Evolutionary conservation across 2,113 vertebrate species (phyloP), one percentile per base, ranked within the genome.

Genomic region (Aythya baeri): DNA sequence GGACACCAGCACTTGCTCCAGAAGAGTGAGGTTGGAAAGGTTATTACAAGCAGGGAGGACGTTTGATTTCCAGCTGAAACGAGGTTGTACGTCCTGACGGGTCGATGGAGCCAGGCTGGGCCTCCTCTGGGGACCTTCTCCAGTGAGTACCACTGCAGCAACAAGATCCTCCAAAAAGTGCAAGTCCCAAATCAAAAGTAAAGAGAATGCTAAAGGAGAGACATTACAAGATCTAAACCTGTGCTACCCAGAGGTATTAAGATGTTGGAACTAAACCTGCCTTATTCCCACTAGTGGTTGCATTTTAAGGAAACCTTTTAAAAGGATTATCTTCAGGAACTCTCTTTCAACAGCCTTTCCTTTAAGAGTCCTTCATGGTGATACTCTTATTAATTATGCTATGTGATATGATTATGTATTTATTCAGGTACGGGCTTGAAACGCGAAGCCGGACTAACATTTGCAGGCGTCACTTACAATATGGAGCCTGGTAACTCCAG

Each of bases 311-410:
- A 57, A 93, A 79, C 62, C 84, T 78, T 93, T 94, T 68, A 81
- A 91, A 95, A 89, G 80, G 88, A 91, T 96, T 91, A 87, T 94
- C 80, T 97, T 97, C 85, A 83, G 73, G 63, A 96, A 91, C 66
- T 91, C 89, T 88, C 77, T 90, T 93, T 83, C 95, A 95, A 94
- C 75, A 77, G 72, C 81, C 91, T 96, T 83, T 79, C 65, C 86
- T 96, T 89, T 93, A 65, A 75, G 70, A 96, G 86, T 88, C 70
- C 54, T 89, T 92, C 91, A 81, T 91, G 91, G 77, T 78, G 72
- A 43, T 82, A 65, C 55, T 72, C 36, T 55, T 70, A 80, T 89
- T 94, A 90, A 95, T 93, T 96, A 74, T 46, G 49, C 89, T 89
- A 9, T 83, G 72, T 91, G 78, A 73, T 85, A 36, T 91, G 91